Percentiles rank a stretch among this genome's conserved stretches.
phyloP scores from a whole-genome alignment of 2,113 vertebrate genomes.

The Labrus mixtus region DNA sequence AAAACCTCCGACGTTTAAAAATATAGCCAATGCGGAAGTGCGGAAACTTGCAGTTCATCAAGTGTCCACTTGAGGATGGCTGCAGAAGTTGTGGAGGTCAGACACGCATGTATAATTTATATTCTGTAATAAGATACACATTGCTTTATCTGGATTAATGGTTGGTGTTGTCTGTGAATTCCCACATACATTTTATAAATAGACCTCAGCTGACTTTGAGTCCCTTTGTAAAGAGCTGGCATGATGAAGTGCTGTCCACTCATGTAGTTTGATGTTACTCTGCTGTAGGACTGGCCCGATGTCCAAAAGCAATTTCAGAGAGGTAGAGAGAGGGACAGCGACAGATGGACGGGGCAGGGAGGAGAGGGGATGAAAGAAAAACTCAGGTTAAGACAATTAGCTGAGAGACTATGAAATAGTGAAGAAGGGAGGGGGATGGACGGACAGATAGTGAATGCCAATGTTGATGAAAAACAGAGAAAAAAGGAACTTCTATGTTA shows the following conservation, averaged over 20 bases:
- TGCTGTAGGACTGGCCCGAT: conserved; percentile 17
- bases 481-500: not conserved
- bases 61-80: too few species aligned
- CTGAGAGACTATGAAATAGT: not conserved
- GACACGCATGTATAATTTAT: too few species aligned
- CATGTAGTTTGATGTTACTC: conserved; percentile 32
- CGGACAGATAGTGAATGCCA: not conserved
- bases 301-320: conserved; percentile 3
- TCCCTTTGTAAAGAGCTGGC: conserved; percentile 10
- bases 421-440: not conserved
- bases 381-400: conserved; percentile 17
- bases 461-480: not conserved
- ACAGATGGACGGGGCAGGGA: conserved; percentile 23
- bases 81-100: too few species aligned
- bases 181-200: not conserved
- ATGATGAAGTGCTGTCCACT: conserved; percentile 7
- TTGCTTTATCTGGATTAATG: not conserved
- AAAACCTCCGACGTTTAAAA: too few species aligned
- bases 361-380: not conserved
- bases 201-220: conserved; percentile 13
- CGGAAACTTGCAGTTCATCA: too few species aligned
- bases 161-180: not conserved
- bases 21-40: too few species aligned
- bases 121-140: too few species aligned
- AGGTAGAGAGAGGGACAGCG: not conserved